A percentile compares a stretch with the other conserved stretches of the same genome.
Conservation (phyloP, 2,888 invertebrate genomes). For the Cantharis nigra region DNA sequence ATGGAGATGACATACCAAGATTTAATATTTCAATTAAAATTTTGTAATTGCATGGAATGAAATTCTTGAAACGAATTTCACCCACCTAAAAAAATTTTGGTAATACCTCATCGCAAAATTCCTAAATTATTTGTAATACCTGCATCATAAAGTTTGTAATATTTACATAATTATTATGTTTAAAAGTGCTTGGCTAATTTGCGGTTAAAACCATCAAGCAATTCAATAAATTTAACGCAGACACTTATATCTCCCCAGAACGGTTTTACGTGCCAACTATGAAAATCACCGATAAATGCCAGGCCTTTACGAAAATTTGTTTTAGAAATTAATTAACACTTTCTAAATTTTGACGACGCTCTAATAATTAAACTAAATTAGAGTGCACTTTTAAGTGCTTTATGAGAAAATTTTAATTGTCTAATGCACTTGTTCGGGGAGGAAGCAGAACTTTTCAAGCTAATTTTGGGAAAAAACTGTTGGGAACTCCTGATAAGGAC, state of each 20-base stretch:
- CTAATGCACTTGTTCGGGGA: background rate
- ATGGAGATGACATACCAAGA: background rate
- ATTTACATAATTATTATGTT: background rate
- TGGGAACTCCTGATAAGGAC: slow-evolving; percentile 24
- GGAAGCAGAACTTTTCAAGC: background rate
- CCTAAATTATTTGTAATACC: background rate
- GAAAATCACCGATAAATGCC: background rate
- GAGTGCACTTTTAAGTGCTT: background rate
- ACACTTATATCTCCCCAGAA: background rate
- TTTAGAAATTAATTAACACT: background rate
- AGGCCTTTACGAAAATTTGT: background rate
- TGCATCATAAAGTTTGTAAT: background rate
- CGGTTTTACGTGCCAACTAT: background rate
- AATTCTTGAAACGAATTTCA: background rate
- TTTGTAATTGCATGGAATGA: background rate
- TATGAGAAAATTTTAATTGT: background rate
- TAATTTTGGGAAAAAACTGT: background rate
- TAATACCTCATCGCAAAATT: background rate
- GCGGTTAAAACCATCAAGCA: background rate
- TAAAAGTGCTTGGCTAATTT: background rate
- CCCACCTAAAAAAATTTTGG: background rate
- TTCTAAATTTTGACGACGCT: background rate
- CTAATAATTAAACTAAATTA: background rate
- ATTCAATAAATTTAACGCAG: background rate
- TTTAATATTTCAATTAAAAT: background rate